Evolutionary conservation across 2,888 invertebrate species (phyloP), one percentile per base, ranked within the genome.

Genomic region (Ophion obscuratus): DNA sequence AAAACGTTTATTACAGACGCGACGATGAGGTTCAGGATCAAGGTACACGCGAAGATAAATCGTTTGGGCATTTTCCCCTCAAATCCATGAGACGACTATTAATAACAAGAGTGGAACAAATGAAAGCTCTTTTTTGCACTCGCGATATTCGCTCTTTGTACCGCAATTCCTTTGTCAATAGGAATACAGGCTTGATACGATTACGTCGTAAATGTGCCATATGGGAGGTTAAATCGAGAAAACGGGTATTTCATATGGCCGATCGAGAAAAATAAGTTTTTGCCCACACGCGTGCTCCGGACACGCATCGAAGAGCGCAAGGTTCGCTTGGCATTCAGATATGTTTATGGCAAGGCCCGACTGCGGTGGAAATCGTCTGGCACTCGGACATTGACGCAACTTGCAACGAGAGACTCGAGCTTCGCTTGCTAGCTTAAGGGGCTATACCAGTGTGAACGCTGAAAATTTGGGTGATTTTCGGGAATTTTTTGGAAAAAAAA

Each of bases 251-350:
- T 44, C 40, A 44, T 64, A 53, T 71, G 14, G 59, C 47, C n/a
- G 79, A 44, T 20, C 79, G 59, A 70, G 70, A 71, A 47, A 81
- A 80, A 84, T 71, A 66, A 71, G 47, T 80, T 83, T 81, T 84
- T 84, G 47, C 76, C 61, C 75, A 17, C 79, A 84, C 80, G 76
- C 80, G 53, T 57, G 44, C 27, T 53, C 7, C n/a, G 5, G 75
- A 80, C 66, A 81, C 71, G 84, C 84, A 76, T 66, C 76, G 80
- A 76, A 11, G 76, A 64, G 47, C 84, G 47, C 84, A 80, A 71
- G 71, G 71, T 76, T 44, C 71, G 71, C 47, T 27, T 61, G 66
- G 66, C 59, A 67, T 84, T 83, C 76, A 27, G n/a, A 20, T 53
- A 27, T n/a, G 14, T 62, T 24, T 62, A 47, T 75, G 40, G 36